phyloP scores from a whole-genome alignment of 1,140 invertebrate species.

The Cotesia typhae region DNA sequence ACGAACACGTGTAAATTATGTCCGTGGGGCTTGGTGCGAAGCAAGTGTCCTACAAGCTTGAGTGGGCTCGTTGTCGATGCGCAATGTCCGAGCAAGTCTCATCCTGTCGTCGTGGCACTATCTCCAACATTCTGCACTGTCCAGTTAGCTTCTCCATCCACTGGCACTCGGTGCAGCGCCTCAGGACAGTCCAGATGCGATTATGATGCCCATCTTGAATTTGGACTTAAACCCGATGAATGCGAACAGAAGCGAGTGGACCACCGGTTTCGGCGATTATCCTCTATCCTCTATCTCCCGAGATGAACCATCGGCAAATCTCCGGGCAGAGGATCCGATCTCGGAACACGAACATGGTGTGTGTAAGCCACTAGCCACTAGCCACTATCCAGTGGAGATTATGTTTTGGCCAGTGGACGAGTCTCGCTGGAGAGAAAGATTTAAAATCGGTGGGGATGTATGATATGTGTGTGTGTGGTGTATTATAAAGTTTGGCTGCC shows the following conservation, averaged over 20 bases:
- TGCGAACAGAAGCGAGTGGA: conserved; percentile 42
- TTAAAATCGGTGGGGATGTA: conserved; percentile 20
- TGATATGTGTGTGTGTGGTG: too few species aligned
- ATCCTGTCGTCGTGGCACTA: background rate
- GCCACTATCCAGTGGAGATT: conserved; percentile 41
- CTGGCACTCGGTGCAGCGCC: background rate
- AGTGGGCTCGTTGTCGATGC: background rate
- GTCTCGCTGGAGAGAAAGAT: conserved; percentile 20
- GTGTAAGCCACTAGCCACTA: conserved; percentile 9
- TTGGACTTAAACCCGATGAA: conserved; percentile 39
- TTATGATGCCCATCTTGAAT: conserved; percentile 47
- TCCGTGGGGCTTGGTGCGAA: background rate
- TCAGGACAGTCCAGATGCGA: conserved; percentile 42
- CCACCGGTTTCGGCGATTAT: conserved; percentile 48
- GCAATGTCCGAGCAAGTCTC: background rate
- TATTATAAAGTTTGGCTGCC: conserved; percentile 44
- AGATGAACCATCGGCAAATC: background rate
- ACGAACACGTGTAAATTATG: too few species aligned
- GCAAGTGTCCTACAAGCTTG: conserved; percentile 5
- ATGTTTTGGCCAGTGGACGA: conserved; percentile 44
- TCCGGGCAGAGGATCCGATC: too few species aligned
- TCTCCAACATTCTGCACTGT: background rate
- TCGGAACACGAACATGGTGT: background rate
- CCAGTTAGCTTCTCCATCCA: background rate
- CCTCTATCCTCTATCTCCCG: conserved; percentile 25